Evolutionary conservation across 64 coral and sea anemone species (phyloP), one percentile per base, ranked within the genome.

Genomic region (Catalaphyllia jardinei): DNA sequence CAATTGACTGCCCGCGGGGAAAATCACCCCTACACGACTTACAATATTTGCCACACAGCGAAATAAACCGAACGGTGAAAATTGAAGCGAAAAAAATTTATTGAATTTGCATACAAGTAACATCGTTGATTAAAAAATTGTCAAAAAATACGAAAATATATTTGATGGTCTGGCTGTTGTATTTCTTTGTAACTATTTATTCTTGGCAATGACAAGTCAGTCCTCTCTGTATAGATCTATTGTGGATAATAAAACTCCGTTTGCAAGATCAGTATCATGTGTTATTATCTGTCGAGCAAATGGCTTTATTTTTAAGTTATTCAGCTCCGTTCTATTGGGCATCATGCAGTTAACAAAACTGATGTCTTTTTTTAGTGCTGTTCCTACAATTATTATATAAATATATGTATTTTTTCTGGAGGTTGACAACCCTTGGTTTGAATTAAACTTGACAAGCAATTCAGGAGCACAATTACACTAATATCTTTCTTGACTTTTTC

Each of bases 101-200:
- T 22, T 49, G 46, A 85, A 85, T 85, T 71, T 85, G 62, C 81
- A 85, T 85, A 71, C 62, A 71, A 85, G 79, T 39, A 42, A 69
- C 13, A 64, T 19, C 30, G 35, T 49, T 85, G 63, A 85, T 85
- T 28, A 71, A 85, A 71, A 39, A 42, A 17, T 51, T n/a, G 33
- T 71, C 31, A 71, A 67, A 64, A 85, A 71, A 85, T 16, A 85
- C 17, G 81, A 51, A 85, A 85, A 71, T 71, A 29, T 69, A 85
- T 85, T 85, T 85, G 62, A 71, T 85, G 62, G 81, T 71, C 12
- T 85, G 69, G 35, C 38, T 17, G 62, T 1, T 52, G 25, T 71
- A 85, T 85, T 85, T 85, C 81, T 71, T 85, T 46, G 38, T 71
- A 50, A n/a, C 30, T 85, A 85, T 85, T 85, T 85, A 85, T 85